Evolutionary conservation across 2,113 vertebrate species (phyloP), one percentile per base, ranked within the genome.

Genomic region (Nyctibius bracteatus): DNA sequence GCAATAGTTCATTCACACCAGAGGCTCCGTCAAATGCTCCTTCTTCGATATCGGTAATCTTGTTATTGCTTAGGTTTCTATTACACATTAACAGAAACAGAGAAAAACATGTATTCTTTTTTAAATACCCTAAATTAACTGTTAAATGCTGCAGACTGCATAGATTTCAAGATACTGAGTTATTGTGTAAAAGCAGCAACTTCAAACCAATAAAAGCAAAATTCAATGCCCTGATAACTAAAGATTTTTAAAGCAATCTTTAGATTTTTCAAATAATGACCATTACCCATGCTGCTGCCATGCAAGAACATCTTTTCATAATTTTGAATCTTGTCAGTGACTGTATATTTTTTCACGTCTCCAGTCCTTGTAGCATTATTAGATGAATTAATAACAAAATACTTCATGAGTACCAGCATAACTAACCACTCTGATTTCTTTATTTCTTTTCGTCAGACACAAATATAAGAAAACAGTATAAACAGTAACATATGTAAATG

Each of bases 11-110:
- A 65, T 99, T 99, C 72, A 99, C 99, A 70, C 99, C 99, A 33
- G 98, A 98, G 8, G 99, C 99, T 61, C 99, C 99, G 54, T 99
- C 99, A 94, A 99, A 99, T 2, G 98, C 99, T 49, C 99, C 99
- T 98, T 99, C 99, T 97, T 99, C 99, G 5, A 99, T 99, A 98
- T 99, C 99, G 18, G 98, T 99, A 97, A 99, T 99, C 94, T 99
- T 99, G 95, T 99, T 99, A 95, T 99, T 99, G 97, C 99, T 99
- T 73, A 99, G 97, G 91, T 99, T 99, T 98, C 99, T 99, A 97
- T 96, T 49, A 70, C 46, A 90, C 47, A 91, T 79, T 22, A 41
- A 78, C 18, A 75, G 57, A 96, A 92, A 94, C 14, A 94, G 65
- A 86, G 18, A 81, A 81, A 49, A 73, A 49, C 20, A 55, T 2